Base-by-base conservation (phyloP, 2,113 vertebrate genomes). In the Sinocyclocheilus maitianheensis region DNA sequence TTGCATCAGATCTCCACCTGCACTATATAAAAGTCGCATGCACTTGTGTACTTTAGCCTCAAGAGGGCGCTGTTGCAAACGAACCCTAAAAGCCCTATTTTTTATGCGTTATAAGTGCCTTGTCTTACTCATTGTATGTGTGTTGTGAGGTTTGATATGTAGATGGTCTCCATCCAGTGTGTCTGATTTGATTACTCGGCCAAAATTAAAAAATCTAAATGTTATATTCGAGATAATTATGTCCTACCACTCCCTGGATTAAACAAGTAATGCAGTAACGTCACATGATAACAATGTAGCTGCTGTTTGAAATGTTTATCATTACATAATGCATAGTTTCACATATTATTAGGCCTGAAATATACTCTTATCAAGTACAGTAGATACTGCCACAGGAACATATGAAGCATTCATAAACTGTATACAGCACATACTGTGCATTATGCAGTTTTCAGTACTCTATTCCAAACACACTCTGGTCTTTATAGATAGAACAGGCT, bases 51-150 rank as follows among this genome's bases (percentile, higher is more conserved):
- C 9, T 81, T 48, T 5, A 67, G 18, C 79, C 79, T 81, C 40
- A 65, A 30, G 79, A 26, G 9, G 79, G 79, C 62, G 40, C 79
- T 67, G 79, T 65, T 81, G 79, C 34, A 81, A 69, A 4, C 1
- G 3, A 34, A 71, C 30, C 7, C 16, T 2, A 9, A 43, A 43
- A 43, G 43, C 43, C 43, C 43, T 43, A 8, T 5, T 5, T 67
- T 8, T 34, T 34, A 18, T 8, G 34, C 18, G 63, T 63, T 53
- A 16, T 16, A 4, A 3, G 4, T 53, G 51, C 0, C 51, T 18
- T 55, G 51, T 55, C 65, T 69, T 3, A 34, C 34, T 69, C 6
- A 14, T 34, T 48, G 46, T 3, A 48, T 34, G 7, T 69, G 2
- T 30, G 30, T 9, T 6, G 1, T 37, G 46, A 48, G 46, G 46